Evolutionary conservation across 1,140 invertebrate species (phyloP).

Genomic region (Trypoxylus dichotomus): DNA sequence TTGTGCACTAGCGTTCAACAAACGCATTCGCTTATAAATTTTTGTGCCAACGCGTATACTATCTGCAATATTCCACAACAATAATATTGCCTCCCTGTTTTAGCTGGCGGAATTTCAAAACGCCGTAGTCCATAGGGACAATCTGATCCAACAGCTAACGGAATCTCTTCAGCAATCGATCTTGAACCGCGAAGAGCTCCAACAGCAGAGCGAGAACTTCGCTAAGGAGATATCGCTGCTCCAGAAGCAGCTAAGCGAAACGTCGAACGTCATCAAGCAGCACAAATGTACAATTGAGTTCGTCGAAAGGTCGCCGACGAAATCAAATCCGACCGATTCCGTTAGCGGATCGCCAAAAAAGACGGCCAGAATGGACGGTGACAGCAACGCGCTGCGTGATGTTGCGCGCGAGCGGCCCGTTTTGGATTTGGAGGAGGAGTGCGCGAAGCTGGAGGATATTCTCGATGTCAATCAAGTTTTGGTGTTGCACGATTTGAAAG

Average conservation of each 20-base stretch:
- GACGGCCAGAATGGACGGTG: neutral
- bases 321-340: neutral
- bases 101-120: constrained; percentile 64
- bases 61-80: too few species aligned
- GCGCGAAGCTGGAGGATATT: constrained; percentile 32
- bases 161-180: constrained; percentile 63
- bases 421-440: constrained; percentile 34
- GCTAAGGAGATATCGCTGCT: constrained; percentile 63
- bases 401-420: constrained; percentile 43
- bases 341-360: neutral
- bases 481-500: constrained; percentile 35
- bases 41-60: too few species aligned
- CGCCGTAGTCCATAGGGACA: constrained; percentile 60
- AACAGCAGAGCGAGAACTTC: constrained; percentile 62
- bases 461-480: constrained; percentile 31
- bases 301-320: neutral
- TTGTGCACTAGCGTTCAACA: too few species aligned
- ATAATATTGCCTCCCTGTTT: constrained; percentile 47
- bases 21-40: too few species aligned
- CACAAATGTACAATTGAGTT: constrained; percentile 35
- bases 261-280: constrained; percentile 54
- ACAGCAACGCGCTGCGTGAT: neutral
- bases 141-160: constrained; percentile 63
- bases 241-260: constrained; percentile 61
- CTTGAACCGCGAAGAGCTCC: constrained; percentile 61